These are phyloP conservation scores for Apodemia duryi DNA, from an alignment of 2,888 invertebrate genomes.

Conservation along the genomic window DNA sequence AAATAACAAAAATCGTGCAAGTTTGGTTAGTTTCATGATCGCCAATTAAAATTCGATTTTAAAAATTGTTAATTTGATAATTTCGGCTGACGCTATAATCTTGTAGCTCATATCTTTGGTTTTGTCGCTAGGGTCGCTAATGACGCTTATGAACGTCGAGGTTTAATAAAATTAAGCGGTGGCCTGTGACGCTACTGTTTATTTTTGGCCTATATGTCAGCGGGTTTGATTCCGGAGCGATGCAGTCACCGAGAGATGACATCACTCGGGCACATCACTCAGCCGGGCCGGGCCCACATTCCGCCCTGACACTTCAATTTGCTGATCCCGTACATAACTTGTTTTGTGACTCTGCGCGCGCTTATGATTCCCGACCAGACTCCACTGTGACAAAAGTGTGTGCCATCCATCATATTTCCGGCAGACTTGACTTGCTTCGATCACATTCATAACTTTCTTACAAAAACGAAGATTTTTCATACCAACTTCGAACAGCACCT, in stretches of 20 bases:
- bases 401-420: too few species aligned
- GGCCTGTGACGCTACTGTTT: not conserved
- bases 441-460: too few species aligned
- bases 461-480: too few species aligned
- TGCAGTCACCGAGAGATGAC: constrained; percentile 7
- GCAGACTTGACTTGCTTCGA: too few species aligned
- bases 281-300: not conserved
- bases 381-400: too few species aligned
- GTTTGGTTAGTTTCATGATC: too few species aligned
- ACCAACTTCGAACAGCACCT: too few species aligned
- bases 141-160: not conserved
- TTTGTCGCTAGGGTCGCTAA: not conserved
- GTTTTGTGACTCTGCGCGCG: not conserved
- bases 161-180: not conserved
- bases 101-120: not conserved
- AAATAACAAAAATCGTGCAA: too few species aligned
- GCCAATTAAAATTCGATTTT: too few species aligned
- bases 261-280: constrained; percentile 6
- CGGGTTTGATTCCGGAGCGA: constrained; percentile 11
- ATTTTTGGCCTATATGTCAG: not conserved
- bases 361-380: not conserved
- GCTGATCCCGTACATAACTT: not conserved
- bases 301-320: constrained; percentile 12
- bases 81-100: too few species aligned
- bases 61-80: too few species aligned